phyloP scores from a whole-genome alignment of 2,888 invertebrate species.

The Sisyra nigra region DNA sequence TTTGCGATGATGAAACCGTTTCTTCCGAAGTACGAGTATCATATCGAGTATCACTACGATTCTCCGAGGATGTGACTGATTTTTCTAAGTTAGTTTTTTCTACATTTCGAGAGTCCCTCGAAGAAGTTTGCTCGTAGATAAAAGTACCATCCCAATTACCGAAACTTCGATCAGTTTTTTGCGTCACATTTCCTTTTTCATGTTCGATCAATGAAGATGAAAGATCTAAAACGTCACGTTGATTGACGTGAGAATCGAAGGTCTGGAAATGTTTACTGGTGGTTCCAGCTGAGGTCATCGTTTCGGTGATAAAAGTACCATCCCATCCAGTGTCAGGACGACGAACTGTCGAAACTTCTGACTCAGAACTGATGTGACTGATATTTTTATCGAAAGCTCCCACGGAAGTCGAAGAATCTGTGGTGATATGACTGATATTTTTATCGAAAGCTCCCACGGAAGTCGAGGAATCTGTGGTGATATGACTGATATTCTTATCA shows the following conservation, averaged over 20 bases:
- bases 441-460: neutral
- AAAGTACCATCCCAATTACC: constrained; percentile 30
- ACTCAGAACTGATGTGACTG: neutral
- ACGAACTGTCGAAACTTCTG: neutral
- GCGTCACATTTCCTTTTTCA: no score
- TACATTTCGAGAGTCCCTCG: constrained; percentile 9
- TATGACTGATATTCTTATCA: neutral
- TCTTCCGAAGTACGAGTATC: no score
- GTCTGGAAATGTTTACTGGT: neutral
- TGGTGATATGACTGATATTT: neutral
- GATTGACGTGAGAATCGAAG: neutral
- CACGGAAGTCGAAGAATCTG: neutral
- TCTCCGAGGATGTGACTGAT: no score
- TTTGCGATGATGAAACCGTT: constrained; percentile 1
- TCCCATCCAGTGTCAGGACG: constrained; percentile 25
- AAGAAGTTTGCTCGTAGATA: constrained; percentile 22
- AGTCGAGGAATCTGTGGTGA: neutral
- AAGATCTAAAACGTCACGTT: neutral
- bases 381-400: neutral
- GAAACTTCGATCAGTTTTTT: no score
- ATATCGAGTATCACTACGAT: no score
- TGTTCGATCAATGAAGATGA: no score
- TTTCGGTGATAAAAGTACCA: constrained; percentile 24
- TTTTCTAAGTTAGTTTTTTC: no score
- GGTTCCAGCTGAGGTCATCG: constrained; percentile 12